These are phyloP conservation scores for Tipula helvola DNA, from an alignment of 2,888 invertebrate genomes.

Conservation along the genomic window DNA sequence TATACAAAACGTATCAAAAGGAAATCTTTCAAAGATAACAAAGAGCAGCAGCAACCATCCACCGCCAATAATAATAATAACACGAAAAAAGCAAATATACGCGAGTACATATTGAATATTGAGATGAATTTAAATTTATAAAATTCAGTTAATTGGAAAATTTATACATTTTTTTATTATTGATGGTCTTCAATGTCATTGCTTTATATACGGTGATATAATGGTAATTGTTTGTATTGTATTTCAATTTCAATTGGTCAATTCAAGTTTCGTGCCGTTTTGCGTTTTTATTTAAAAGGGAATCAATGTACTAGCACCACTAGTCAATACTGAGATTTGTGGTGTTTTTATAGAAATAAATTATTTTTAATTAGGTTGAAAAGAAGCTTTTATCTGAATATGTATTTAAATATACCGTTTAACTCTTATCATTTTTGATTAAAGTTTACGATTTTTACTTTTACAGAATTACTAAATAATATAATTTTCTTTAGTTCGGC, in stretches of 20 bases:
- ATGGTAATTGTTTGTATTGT: not conserved
- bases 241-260: not conserved
- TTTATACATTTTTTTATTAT: not conserved
- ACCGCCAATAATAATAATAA: not conserved
- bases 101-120: not conserved
- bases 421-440: no score
- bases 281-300: not conserved
- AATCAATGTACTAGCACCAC: not conserved
- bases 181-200: not conserved
- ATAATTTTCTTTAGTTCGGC: no score
- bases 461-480: no score
- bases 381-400: no score
- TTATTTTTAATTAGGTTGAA: no score
- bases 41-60: not conserved
- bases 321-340: no score
- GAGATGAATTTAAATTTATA: not conserved
- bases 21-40: not conserved
- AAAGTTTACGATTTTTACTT: no score
- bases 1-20: not conserved
- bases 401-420: no score
- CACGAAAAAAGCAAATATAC: not conserved
- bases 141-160: not conserved
- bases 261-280: not conserved
- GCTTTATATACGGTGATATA: not conserved
- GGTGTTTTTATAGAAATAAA: no score